Conservation (phyloP, 2,113 vertebrate genomes). For the Capricornis sumatraensis region DNA sequence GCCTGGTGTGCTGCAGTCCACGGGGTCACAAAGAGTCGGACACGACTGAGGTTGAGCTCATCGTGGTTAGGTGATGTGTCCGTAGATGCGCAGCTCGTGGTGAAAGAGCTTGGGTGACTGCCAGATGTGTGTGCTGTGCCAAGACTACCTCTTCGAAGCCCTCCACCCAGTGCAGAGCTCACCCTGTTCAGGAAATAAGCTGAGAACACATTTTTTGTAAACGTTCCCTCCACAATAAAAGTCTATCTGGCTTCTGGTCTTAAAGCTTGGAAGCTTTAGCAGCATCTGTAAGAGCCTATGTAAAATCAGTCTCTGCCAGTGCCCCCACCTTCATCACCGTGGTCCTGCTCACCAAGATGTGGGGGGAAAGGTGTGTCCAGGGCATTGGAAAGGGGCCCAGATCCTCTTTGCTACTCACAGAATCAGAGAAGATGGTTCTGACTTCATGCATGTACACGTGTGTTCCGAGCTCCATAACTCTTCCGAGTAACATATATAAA, state of each 20-base stretch:
- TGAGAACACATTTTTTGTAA: neutral
- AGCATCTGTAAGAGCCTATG: neutral
- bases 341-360: neutral
- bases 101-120: neutral
- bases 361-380: neutral
- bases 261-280: slow-evolving; percentile 20
- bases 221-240: slow-evolving; percentile 14
- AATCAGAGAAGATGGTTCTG: neutral
- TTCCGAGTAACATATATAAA: neutral
- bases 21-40: neutral
- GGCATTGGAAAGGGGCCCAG: neutral
- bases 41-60: neutral
- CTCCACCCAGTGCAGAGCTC: neutral
- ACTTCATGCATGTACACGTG: neutral
- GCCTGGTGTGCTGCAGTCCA: neutral
- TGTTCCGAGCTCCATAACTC: neutral
- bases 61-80: neutral
- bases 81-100: neutral
- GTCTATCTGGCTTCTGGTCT: neutral
- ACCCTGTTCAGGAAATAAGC: slow-evolving; percentile 5
- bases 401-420: neutral
- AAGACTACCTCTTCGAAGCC: neutral
- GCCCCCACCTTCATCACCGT: neutral
- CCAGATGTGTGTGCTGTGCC: neutral
- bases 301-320: neutral